Evolutionary conservation across 2,797 vertebrate genomes (phyloP), one percentile per base, ranked within the genome.

Genomic region (Ctenochaetus hawaiiensis): DNA sequence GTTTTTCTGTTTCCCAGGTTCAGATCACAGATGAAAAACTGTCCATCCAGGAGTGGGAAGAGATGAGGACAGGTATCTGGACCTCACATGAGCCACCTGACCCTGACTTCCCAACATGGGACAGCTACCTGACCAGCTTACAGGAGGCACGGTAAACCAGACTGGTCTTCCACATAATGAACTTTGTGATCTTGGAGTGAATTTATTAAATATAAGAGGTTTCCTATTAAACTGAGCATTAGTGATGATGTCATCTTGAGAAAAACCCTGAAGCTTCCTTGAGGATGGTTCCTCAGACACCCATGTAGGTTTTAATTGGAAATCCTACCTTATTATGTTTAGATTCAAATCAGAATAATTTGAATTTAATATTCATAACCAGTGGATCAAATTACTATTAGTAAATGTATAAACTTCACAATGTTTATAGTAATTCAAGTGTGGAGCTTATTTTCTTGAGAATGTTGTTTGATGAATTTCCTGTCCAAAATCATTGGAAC

Each of bases 31-130:
- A 91, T 87, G 84, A 76, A 26, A 58, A 60, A 8, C 61, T 39
- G 59, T 77, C 14, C 7, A 37, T 59, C 18, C 60, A 68, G 41
- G 67, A 67, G 51, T 56, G 80, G 90, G 39, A 41, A 44, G 65
- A 70, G 63, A 68, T 49, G 72, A 75, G 65, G 74, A 72, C 78
- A 51, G 56, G 54, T 61, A 71, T 61, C 39, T 82, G 86, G 89
- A 83, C 69, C 51, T 87, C 77, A 80, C 20, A 75, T 70, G 82
- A 87, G 57, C 87, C 89, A 11, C 90, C 92, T 3, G 90, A 86
- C 65, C 80, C 80, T 11, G 37, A 51, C 48, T 5, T 22, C 61
- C 51, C 57, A 53, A 18, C 26, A 18, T 22, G 72, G 60, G 49
- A 30, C 63, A 56, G 52, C 58, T 10, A 71, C 44, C 64, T 37